phyloP scores from a whole-genome alignment of 2,888 invertebrate genomes.

The Pollenia amentaria region DNA sequence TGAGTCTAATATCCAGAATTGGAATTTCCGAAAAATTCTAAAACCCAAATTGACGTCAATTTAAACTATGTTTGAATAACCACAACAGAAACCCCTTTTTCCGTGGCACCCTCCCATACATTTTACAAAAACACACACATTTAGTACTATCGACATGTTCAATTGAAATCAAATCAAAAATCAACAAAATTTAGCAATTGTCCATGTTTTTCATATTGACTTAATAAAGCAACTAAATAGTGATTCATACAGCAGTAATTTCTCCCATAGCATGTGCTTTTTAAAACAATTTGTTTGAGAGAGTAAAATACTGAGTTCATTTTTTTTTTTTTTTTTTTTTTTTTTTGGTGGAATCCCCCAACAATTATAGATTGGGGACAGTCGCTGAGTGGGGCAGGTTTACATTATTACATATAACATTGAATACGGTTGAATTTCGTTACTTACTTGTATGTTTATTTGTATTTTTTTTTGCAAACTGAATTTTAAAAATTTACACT shows the following conservation, averaged over 20 bases:
- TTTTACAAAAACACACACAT: not conserved
- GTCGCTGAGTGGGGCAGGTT: slow-evolving; percentile 3
- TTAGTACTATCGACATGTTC: not conserved
- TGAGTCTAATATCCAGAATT: slow-evolving; percentile 38
- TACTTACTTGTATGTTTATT: not conserved
- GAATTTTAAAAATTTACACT: slow-evolving; percentile 11
- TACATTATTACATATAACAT: not conserved
- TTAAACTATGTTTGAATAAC: slow-evolving; percentile 28
- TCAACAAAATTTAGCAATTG: slow-evolving; percentile 32
- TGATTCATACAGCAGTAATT: slow-evolving; percentile 54
- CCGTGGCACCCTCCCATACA: slow-evolving; percentile 3
- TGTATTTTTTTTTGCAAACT: slow-evolving; percentile 23
- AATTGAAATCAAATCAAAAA: slow-evolving; percentile 26
- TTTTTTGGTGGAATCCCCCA: slow-evolving; percentile 67
- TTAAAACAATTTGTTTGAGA: slow-evolving; percentile 2
- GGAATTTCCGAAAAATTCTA: slow-evolving; percentile 67
- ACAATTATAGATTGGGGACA: slow-evolving; percentile 1
- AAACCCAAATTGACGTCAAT: slow-evolving; percentile 69
- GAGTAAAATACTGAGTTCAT: slow-evolving; percentile 29
- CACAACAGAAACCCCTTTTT: slow-evolving; percentile 33
- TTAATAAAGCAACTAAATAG: slow-evolving; percentile 24
- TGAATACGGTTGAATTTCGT: not conserved
- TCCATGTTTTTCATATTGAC: not conserved
- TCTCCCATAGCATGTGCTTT: slow-evolving; percentile 27
- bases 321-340: slow-evolving; percentile 45